Conservation (phyloP, 2,113 vertebrate genomes). For the Cercocebus atys region DNA sequence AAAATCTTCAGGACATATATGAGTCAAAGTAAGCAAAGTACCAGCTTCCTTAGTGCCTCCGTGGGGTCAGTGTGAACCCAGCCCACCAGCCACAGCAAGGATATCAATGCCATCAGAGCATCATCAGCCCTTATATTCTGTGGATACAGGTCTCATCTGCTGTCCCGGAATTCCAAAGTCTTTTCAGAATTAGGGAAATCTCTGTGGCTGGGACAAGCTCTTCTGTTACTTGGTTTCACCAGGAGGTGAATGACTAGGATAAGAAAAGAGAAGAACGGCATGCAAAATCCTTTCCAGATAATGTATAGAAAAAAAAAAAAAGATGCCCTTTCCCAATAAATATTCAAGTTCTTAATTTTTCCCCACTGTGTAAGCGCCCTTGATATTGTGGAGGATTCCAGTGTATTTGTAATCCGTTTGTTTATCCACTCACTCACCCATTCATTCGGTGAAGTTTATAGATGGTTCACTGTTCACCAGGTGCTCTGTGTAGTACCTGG, state of each 20-base stretch:
- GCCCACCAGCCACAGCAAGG: background rate
- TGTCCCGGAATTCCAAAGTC: background rate
- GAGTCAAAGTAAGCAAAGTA: background rate
- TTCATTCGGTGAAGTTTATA: background rate
- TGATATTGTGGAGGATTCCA: background rate
- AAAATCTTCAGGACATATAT: background rate
- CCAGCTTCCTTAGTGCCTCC: background rate
- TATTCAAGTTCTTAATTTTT: background rate
- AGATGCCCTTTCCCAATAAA: background rate
- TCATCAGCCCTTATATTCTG: background rate
- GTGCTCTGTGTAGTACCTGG: background rate
- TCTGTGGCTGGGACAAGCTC: background rate
- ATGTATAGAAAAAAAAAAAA: background rate
- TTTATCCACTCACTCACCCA: background rate
- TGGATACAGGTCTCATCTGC: background rate
- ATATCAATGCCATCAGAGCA: background rate
- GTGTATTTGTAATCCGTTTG: background rate
- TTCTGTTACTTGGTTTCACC: background rate
- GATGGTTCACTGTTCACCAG: background rate
- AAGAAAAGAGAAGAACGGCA: background rate
- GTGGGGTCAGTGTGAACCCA: background rate
- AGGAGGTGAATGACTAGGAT: background rate
- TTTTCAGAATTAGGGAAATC: background rate
- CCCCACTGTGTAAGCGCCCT: background rate
- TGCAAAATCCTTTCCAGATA: background rate